A percentile compares a stretch with the other conserved stretches of the same genome.
phyloP scores from a whole-genome alignment of 1,140 invertebrate genomes.

The Caerostris extrusa region DNA sequence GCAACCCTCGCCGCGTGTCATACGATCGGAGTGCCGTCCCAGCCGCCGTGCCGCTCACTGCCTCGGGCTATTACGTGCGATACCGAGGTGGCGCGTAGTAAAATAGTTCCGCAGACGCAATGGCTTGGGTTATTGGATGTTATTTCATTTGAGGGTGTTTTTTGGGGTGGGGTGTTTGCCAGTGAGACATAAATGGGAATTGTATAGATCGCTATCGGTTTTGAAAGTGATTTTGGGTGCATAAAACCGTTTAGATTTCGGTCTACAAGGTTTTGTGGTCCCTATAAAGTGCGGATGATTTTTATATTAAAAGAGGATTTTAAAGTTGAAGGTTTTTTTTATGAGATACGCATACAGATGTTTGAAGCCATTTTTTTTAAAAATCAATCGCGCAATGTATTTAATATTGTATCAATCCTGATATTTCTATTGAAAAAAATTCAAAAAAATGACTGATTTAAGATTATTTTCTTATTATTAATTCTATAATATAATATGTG shows the following conservation, averaged over 20 bases:
- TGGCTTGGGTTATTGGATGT: slow-evolving; percentile 27
- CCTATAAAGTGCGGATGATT: background rate
- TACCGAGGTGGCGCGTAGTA: slow-evolving; percentile 25
- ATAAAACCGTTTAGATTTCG: background rate
- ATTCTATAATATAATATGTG: too few species aligned
- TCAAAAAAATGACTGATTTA: too few species aligned
- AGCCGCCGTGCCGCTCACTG: background rate
- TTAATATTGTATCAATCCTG: too few species aligned
- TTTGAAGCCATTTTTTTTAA: too few species aligned
- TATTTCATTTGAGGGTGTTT: slow-evolving; percentile 36
- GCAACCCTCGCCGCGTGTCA: slow-evolving; percentile 49
- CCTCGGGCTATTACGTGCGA: slow-evolving; percentile 59
- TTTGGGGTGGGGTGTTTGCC: slow-evolving; percentile 31
- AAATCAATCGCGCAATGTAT: too few species aligned
- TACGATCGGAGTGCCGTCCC: slow-evolving; percentile 23
- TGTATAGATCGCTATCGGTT: background rate
- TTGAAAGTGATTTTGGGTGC: background rate
- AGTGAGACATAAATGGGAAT: background rate
- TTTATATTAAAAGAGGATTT: background rate
- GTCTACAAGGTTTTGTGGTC: background rate
- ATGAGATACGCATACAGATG: background rate
- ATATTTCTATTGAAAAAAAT: too few species aligned
- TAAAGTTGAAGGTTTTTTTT: background rate
- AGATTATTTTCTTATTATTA: too few species aligned
- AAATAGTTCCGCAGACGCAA: slow-evolving; percentile 38